Evolutionary conservation across 2,113 vertebrate species (phyloP).

Genomic region (Myocastor coypus): DNA sequence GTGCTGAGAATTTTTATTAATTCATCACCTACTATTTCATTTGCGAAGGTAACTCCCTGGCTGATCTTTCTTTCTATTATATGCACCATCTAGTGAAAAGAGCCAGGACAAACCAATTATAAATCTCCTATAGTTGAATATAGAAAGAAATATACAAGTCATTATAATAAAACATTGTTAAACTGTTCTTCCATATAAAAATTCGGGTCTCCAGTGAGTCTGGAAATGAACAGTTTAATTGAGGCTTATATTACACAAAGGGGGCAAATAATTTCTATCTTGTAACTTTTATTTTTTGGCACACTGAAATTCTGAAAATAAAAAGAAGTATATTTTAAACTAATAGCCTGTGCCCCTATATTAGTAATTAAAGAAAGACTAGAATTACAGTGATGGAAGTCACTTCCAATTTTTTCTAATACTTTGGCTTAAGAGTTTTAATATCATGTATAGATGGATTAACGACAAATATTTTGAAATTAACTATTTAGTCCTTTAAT

Average conservation of each 20-base stretch:
- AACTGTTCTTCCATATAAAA: conserved; percentile 48
- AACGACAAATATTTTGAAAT: conserved; percentile 66
- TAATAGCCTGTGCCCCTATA: background rate
- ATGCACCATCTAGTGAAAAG: conserved; percentile 49
- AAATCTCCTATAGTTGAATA: conserved; percentile 57
- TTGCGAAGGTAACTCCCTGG: conserved; percentile 56
- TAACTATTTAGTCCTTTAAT: conserved; percentile 19
- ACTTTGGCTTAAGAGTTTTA: conserved; percentile 59
- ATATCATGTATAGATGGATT: conserved; percentile 48
- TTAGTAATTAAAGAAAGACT: conserved; percentile 53
- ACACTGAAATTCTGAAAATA: conserved; percentile 54
- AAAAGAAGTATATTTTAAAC: background rate
- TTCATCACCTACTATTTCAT: conserved; percentile 14
- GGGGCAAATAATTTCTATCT: background rate
- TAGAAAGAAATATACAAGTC: conserved; percentile 47
- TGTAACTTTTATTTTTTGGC: conserved; percentile 57
- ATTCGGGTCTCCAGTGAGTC: background rate
- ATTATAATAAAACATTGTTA: conserved; percentile 64
- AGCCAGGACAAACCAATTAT: background rate
- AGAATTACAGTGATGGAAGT: conserved; percentile 8
- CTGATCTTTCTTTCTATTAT: background rate
- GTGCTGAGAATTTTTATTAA: conserved; percentile 18
- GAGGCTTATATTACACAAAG: conserved; percentile 44
- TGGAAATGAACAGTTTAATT: conserved; percentile 56
- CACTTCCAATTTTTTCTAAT: background rate